Evolutionary conservation across 2,113 vertebrate species (phyloP).

Genomic region (Trogon melanurus): DNA sequence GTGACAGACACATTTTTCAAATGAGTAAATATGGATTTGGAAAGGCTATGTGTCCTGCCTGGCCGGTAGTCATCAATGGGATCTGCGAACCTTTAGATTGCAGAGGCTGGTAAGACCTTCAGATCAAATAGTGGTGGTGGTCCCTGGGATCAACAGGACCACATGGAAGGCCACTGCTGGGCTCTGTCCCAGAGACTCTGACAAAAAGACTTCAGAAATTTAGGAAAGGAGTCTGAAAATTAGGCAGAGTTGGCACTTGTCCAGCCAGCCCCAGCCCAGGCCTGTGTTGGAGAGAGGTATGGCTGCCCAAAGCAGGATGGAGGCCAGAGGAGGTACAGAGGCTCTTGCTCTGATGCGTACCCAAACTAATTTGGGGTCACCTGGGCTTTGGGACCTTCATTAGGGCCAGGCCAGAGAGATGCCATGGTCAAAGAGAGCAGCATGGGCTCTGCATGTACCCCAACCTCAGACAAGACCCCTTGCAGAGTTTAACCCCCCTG

Average conservation of each 20-base stretch:
- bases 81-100: background rate
- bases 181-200: background rate
- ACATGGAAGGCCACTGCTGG: background rate
- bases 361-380: background rate
- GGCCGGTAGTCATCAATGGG: background rate
- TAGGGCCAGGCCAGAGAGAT: background rate
- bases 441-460: fast-evolving
- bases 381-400: background rate
- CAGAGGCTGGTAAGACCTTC: background rate
- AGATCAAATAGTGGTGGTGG: background rate
- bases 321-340: background rate
- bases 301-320: background rate
- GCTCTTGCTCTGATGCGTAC: background rate
- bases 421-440: fast-evolving
- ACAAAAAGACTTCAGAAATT: background rate
- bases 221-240: background rate
- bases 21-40: background rate
- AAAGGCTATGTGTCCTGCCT: background rate
- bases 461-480: background rate
- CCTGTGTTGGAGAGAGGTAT: too few relatives aligned
- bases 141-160: background rate
- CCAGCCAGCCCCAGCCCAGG: background rate
- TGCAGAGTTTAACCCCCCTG: fast-evolving
- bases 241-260: background rate
- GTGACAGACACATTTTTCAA: background rate